Percentiles rank a stretch among this genome's conserved stretches.
Evolutionary conservation across 1,140 invertebrate species (phyloP).

Genomic region (Aradophagus sp.): DNA sequence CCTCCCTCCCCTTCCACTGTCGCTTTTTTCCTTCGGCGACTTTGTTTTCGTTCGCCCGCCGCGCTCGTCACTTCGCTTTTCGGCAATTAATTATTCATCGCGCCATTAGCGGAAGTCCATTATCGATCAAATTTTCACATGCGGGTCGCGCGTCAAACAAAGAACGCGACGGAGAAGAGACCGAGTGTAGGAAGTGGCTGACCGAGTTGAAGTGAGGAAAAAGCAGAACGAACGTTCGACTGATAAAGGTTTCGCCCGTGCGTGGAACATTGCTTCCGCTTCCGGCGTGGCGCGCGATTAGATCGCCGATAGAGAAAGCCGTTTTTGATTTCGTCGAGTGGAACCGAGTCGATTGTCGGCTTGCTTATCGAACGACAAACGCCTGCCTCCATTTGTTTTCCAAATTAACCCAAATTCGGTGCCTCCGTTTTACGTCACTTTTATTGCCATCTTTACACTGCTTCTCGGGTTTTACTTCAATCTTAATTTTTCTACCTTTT

Average conservation of each 20-base stretch:
- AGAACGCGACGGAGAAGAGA: conserved; percentile 49
- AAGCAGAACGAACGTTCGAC: no score
- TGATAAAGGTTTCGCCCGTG: conserved; percentile 61
- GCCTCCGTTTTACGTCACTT: no score
- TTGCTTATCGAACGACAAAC: conserved; percentile 40
- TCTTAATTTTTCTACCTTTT: no score
- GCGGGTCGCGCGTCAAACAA: conserved; percentile 50
- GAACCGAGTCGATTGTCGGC: conserved; percentile 49
- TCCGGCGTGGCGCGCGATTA: conserved; percentile 59
- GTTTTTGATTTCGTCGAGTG: conserved; percentile 56
- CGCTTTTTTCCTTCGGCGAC: neutral
- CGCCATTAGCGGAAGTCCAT: conserved; percentile 30
- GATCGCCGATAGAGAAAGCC: conserved; percentile 41
- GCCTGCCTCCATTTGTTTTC: no score
- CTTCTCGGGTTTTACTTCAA: no score
- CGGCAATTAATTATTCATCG: conserved; percentile 47
- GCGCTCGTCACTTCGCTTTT: no score
- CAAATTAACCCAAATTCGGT: no score
- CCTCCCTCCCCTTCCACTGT: neutral
- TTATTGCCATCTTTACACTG: no score
- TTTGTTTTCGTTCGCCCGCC: no score
- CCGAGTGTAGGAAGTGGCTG: conserved; percentile 55
- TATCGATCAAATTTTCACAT: conserved; percentile 54
- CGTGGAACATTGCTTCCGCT: conserved; percentile 62
- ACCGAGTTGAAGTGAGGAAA: conserved; percentile 57